Evolutionary conservation across 2,797 vertebrate species (phyloP), one percentile per base, ranked within the genome.

Genomic region (Varecia variegata): DNA sequence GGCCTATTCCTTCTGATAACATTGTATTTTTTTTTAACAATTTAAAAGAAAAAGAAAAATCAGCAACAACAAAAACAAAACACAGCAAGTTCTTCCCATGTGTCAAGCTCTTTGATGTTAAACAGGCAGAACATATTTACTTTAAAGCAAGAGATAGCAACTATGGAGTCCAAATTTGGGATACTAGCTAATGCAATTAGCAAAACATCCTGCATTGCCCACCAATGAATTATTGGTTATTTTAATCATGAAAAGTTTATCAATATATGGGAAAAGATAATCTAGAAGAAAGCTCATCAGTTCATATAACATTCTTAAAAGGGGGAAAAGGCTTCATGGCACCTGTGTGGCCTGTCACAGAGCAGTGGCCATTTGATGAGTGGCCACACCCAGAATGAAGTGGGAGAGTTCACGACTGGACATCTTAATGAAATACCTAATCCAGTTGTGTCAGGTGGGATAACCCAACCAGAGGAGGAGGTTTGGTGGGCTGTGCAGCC

Each of bases 1-100:
- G 32, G 30, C 15, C 15, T n/a, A 65, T n/a, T 65, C 60, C 60
- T 17, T n/a, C 15, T 65, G 60, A 65, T 65, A 32, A 8, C 32
- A 76, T n/a, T 45, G 21, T 76, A 50, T 21, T 50, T 50, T 21
- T 20, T 47, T 82, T 89, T 90, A 67, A 82, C 21, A 80, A 38
- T 60, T 62, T 90, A 76, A 85, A 94, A 87, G 79, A 85, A 93
- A 89, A 58, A 82, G 58, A 74, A 90, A 85, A 86, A 56, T 82
- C 38, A 52, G 35, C 25, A 77, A 60, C 30, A 86, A 79, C 7
- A 81, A 92, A 73, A 84, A 50, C 38, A 71, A 92, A 68, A 93
- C 77, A 27, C 8, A 81, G 27, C 27, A 27, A 82, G 18, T 15
- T 7, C 20, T 17, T 89, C n/a, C 30, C 27, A 14, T 6, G 0